Conservation (phyloP, 2,888 invertebrate genomes). For the Geotrupes spiniger region DNA sequence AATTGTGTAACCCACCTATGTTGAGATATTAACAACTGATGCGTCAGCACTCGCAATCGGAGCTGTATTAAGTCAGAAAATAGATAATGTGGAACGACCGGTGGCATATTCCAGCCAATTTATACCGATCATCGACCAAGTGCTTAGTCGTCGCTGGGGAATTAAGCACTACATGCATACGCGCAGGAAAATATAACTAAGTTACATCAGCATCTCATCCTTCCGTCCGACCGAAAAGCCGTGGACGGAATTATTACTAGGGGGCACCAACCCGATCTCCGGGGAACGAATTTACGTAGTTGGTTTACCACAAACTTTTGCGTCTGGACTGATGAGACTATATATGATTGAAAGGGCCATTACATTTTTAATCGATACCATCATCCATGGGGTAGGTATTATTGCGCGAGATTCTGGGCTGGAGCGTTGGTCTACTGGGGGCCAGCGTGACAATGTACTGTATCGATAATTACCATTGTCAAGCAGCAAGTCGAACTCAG, state of each 20-base stretch:
- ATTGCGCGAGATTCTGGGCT: conserved; percentile 5
- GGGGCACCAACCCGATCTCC: too few relatives aligned
- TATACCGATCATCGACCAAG: too few relatives aligned
- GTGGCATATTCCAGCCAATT: too few relatives aligned
- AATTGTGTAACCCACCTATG: too few relatives aligned
- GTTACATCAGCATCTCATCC: conserved; percentile 4
- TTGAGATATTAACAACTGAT: too few relatives aligned
- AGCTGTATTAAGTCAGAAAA: too few relatives aligned
- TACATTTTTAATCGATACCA: conserved; percentile 7
- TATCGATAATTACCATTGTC: too few relatives aligned
- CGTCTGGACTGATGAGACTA: background rate
- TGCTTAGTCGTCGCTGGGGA: too few relatives aligned
- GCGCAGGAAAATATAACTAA: conserved; percentile 8
- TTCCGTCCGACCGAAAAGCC: conserved; percentile 5
- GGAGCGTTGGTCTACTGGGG: conserved; percentile 6
- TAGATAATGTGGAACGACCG: too few relatives aligned
- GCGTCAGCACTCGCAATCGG: too few relatives aligned
- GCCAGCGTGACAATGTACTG: conserved; percentile 12
- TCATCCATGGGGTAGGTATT: conserved; percentile 10
- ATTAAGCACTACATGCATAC: too few relatives aligned
- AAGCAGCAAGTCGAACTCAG: too few relatives aligned
- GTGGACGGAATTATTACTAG: conserved; percentile 4
- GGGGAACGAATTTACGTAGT: background rate
- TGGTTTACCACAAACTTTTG: background rate
- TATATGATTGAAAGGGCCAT: background rate